phyloP scores from a whole-genome alignment of 2,888 invertebrate genomes.

The Oscheius sp. region DNA sequence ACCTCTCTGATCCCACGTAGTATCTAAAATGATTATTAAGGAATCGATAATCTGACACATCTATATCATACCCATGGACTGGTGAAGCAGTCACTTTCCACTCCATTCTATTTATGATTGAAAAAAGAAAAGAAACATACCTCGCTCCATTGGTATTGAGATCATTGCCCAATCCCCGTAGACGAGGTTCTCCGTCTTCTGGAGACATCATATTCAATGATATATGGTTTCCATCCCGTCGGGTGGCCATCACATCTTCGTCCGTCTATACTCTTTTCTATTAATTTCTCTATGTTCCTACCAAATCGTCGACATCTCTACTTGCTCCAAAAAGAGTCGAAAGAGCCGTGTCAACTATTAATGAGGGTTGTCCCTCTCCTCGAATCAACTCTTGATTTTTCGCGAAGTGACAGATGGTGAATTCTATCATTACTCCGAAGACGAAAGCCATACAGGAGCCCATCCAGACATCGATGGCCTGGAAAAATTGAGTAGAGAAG shows the following conservation, averaged over 20 bases:
- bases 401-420: constrained; percentile 64
- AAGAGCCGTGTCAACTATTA: constrained; percentile 66
- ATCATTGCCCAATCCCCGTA: constrained; percentile 51
- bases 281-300: constrained; percentile 39
- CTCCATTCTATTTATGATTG: no score
- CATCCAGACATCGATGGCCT: constrained; percentile 35
- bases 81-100: background rate
- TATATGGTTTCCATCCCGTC: constrained; percentile 43
- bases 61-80: background rate
- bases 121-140: constrained; percentile 29
- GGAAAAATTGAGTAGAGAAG: no score
- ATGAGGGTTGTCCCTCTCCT: constrained; percentile 50
- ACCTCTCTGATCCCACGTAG: constrained; percentile 46
- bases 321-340: constrained; percentile 66
- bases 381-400: constrained; percentile 63
- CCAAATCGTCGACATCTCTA: constrained; percentile 58
- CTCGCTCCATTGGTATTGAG: constrained; percentile 47
- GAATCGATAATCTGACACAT: no score
- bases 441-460: constrained; percentile 71
- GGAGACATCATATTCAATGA: constrained; percentile 54
- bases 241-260: constrained; percentile 29
- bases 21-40: constrained; percentile 31
- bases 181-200: constrained; percentile 47
- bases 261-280: constrained; percentile 28
- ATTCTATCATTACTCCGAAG: constrained; percentile 70